Conservation (phyloP, 1,140 invertebrate genomes). For the Drosophila saltans region DNA sequence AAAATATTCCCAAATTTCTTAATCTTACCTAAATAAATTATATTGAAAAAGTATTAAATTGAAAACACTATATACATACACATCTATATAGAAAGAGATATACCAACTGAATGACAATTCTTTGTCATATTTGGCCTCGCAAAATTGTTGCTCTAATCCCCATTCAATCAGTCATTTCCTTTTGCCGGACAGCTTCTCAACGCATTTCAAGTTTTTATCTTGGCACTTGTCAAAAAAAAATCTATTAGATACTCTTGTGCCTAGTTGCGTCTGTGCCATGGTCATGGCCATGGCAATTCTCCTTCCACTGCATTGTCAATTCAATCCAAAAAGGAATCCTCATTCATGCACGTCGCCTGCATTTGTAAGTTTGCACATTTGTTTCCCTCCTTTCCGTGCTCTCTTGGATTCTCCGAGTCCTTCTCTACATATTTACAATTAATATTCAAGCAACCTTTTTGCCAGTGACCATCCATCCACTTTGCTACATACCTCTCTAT, state of each 20-base stretch:
- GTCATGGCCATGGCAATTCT: too few species aligned
- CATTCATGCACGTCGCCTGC: constrained; percentile 70
- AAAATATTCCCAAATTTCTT: too few species aligned
- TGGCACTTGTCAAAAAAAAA: constrained; percentile 47
- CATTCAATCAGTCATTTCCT: constrained; percentile 44
- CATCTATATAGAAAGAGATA: not conserved
- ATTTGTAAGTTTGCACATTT: constrained; percentile 80
- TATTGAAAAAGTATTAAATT: not conserved
- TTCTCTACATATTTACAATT: constrained; percentile 71
- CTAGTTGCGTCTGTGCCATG: too few species aligned
- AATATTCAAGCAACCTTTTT: constrained; percentile 78
- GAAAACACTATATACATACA: not conserved
- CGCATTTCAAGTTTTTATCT: constrained; percentile 48
- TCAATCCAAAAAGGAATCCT: constrained; percentile 24
- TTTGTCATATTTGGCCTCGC: not conserved
- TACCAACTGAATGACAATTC: constrained; percentile 4
- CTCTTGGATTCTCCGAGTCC: not conserved
- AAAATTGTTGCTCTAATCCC: constrained; percentile 10
- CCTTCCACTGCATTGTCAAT: constrained; percentile 40
- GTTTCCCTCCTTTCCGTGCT: constrained; percentile 51
- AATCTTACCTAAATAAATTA: too few species aligned
- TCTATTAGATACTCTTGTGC: constrained; percentile 61
- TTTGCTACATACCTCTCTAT: not conserved
- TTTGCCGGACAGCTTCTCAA: constrained; percentile 51
- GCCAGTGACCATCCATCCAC: constrained; percentile 28